Conservation (phyloP, 2,797 vertebrate genomes). For the Lacerta agilis region DNA sequence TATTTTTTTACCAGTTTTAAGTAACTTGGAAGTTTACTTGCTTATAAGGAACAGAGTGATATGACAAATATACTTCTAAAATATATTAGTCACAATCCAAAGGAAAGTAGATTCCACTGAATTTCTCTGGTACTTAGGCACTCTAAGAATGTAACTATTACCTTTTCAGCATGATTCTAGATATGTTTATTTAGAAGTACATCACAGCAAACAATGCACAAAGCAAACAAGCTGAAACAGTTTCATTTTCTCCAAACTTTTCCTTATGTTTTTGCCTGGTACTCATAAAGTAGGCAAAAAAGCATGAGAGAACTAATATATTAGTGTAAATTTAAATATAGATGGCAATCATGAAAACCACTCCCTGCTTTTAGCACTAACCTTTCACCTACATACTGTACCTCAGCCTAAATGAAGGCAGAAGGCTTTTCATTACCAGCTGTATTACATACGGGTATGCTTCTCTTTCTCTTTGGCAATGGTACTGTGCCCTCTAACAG, state of each 20-base stretch:
- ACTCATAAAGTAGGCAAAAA: background rate
- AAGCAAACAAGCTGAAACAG: background rate
- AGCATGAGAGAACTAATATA: background rate
- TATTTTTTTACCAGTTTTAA: background rate
- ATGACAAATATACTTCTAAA: background rate
- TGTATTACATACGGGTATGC: background rate
- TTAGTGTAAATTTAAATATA: background rate
- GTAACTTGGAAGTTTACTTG: background rate
- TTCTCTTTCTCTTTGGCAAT: background rate
- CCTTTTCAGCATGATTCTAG: background rate
- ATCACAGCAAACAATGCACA: background rate
- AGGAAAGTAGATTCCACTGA: background rate
- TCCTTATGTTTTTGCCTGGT: background rate
- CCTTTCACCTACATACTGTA: constrained; percentile 29
- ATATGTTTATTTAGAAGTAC: background rate
- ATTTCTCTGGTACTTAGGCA: background rate
- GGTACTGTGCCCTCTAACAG: too few relatives aligned
- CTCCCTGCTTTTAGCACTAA: background rate
- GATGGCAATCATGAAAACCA: background rate
- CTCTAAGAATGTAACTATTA: background rate
- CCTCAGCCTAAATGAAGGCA: background rate
- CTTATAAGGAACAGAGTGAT: background rate
- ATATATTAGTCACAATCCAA: background rate
- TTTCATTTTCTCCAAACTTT: background rate
- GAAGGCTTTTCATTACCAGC: background rate